Evolutionary conservation across 2,797 vertebrate species (phyloP).

Genomic region (Diceros bicornis): DNA sequence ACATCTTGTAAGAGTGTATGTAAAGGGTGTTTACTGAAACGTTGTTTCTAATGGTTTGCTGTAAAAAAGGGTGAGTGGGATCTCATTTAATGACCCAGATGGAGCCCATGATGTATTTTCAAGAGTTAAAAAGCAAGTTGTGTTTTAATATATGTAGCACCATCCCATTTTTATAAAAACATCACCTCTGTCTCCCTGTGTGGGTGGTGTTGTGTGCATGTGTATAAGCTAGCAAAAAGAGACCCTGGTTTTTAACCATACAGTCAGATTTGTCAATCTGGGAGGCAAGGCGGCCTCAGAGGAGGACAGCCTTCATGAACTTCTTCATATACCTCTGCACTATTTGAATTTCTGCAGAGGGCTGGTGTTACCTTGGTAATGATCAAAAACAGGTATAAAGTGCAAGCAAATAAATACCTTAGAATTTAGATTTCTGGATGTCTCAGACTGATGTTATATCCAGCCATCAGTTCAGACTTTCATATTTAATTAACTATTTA

Average conservation of each 20-base stretch:
- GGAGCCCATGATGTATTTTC: constrained; percentile 3
- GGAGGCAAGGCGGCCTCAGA: not conserved
- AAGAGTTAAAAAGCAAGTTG: constrained; percentile 42
- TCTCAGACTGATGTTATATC: not conserved
- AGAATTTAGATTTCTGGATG: constrained; percentile 26
- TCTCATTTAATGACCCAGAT: constrained; percentile 12
- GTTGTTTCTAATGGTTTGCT: not conserved
- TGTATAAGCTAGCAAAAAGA: not conserved
- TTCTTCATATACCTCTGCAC: not conserved
- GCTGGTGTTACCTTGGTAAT: not conserved
- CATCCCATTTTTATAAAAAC: constrained; percentile 61
- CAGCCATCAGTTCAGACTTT: not conserved
- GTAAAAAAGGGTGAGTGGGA: not conserved
- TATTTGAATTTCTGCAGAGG: constrained; percentile 27
- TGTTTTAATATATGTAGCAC: constrained; percentile 19
- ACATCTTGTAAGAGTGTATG: not conserved
- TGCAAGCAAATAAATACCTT: not conserved
- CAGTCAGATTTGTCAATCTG: not conserved
- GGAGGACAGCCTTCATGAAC: not conserved
- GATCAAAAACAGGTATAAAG: constrained; percentile 38
- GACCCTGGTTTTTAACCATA: not conserved
- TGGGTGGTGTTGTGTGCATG: not conserved
- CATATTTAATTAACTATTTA: constrained; percentile 2
- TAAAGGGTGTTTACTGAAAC: not conserved
- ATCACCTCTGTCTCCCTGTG: not conserved